Base-by-base conservation (phyloP, 2,113 vertebrate species). In the Silurus glanis region DNA sequence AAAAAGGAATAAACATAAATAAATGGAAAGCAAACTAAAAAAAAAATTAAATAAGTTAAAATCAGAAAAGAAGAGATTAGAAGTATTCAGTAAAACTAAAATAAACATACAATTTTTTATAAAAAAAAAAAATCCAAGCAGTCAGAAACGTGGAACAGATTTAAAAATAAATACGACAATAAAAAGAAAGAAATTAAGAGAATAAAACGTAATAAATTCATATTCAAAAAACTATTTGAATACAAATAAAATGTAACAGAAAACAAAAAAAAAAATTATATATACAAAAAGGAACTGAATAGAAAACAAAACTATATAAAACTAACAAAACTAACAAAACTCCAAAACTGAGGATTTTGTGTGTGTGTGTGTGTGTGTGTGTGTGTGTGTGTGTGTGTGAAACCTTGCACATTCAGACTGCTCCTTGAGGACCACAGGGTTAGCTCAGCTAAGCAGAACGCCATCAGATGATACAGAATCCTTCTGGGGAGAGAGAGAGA, bases 401-500 rank as follows among this genome's bases (percentile, higher is more conserved):
- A 55, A 98, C 98, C 97, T 93, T 92, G 94, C 92, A 98, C 94
- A 91, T 83, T 94, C 91, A 98, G 95, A 87, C 94, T 95, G 93
- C 94, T 97, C 95, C 95, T 98, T 93, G 97, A 95, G 93, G 97
- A 97, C 98, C 97, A 99, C 91, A 99, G 94, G 92, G 97, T 96
- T 87, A 99, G 94, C 92, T 99, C 97, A 90, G 96, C 96, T 94
- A 99, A 93, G 94, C 94, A 98, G 95, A 98, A 98, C 93, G 97
- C 96, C 98, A 99, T 99, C 94, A 94, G 95, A 95, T 84, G 75
- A 89, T 94, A 92, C 87, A 92, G 37, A 89, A 89, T 90, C 90
- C 95, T 96, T 90, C 86, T 37, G 91, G 91, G 93, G 94, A 90
- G 91, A 91, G 85, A 67, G 72, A 80, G 85, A 82, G 19, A 2